Conservation (phyloP, 2,888 invertebrate genomes). For the Pharmacophagus antenor region DNA sequence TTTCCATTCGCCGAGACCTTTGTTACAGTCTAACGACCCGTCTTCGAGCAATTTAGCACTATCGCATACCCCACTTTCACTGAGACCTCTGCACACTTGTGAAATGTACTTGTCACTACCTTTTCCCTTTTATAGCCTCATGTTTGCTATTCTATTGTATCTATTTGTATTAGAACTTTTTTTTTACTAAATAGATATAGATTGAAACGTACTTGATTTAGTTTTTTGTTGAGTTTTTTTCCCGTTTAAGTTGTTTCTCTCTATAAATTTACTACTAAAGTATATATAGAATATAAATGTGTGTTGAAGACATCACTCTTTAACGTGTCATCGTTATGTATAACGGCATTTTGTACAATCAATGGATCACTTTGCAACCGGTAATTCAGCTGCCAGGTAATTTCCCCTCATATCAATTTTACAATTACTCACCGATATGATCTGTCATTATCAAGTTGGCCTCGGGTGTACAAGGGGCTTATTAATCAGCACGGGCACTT, state of each 20-base stretch:
- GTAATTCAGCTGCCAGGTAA: slow-evolving; percentile 56
- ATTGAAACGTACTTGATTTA: too few species aligned
- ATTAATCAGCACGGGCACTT: slow-evolving; percentile 69
- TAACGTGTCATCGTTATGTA: slow-evolving; percentile 44
- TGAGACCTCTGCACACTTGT: slow-evolving; percentile 38
- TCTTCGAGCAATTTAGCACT: slow-evolving; percentile 65
- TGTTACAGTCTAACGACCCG: slow-evolving; percentile 45
- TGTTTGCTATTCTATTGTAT: slow-evolving; percentile 46
- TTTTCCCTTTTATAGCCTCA: slow-evolving; percentile 66
- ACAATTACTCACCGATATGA: slow-evolving; percentile 59
- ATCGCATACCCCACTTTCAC: slow-evolving; percentile 66
- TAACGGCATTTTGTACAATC: slow-evolving; percentile 41
- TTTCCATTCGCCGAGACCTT: slow-evolving; percentile 42
- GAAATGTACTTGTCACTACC: slow-evolving; percentile 44
- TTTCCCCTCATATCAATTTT: slow-evolving; percentile 58
- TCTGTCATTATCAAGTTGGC: slow-evolving; percentile 65
- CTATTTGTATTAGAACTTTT: neutral
- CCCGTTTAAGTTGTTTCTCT: too few species aligned
- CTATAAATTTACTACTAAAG: too few species aligned
- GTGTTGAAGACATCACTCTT: slow-evolving; percentile 34
- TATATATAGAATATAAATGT: too few species aligned
- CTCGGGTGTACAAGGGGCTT: slow-evolving; percentile 52
- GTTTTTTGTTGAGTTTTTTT: too few species aligned
- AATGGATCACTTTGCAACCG: slow-evolving; percentile 46
- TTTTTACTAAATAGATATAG: neutral